Conservation (phyloP, 92 coral and sea anemone species). For the Isaurus tuberculatus region DNA sequence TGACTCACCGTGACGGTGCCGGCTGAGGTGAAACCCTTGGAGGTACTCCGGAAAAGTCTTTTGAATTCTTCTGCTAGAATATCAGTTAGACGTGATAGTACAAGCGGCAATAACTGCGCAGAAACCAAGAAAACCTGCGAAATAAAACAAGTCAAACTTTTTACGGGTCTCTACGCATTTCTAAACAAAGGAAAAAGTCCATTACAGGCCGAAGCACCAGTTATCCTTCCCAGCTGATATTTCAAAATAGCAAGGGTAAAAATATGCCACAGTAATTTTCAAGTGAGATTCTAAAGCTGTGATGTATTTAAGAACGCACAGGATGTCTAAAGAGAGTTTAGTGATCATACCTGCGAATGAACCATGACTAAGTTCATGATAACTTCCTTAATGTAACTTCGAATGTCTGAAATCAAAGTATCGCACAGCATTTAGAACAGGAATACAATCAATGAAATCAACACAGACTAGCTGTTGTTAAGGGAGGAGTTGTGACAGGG, state of each 20-base stretch:
- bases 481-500: too few species aligned
- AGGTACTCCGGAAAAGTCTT: constrained; percentile 66
- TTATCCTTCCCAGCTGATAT: too few species aligned
- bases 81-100: constrained; percentile 87
- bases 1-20: constrained; percentile 86
- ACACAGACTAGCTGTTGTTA: too few species aligned
- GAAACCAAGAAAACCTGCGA: constrained; percentile 90
- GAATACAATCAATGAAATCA: not conserved
- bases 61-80: constrained; percentile 85
- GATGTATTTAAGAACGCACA: not conserved
- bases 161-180: not conserved
- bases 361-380: constrained; percentile 91
- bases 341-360: constrained; percentile 85
- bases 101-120: constrained; percentile 78
- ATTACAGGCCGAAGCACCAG: too few species aligned
- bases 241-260: too few species aligned
- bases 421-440: not conserved
- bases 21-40: constrained; percentile 79
- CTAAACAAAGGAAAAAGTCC: not conserved
- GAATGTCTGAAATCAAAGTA: constrained; percentile 67
- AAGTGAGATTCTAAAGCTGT: not conserved
- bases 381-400: constrained; percentile 90
- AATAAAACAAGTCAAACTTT: not conserved
- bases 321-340: too few species aligned
- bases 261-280: too few species aligned